Conservation (phyloP, 2,888 invertebrate genomes). For the Drosophila flavopinicola region DNA sequence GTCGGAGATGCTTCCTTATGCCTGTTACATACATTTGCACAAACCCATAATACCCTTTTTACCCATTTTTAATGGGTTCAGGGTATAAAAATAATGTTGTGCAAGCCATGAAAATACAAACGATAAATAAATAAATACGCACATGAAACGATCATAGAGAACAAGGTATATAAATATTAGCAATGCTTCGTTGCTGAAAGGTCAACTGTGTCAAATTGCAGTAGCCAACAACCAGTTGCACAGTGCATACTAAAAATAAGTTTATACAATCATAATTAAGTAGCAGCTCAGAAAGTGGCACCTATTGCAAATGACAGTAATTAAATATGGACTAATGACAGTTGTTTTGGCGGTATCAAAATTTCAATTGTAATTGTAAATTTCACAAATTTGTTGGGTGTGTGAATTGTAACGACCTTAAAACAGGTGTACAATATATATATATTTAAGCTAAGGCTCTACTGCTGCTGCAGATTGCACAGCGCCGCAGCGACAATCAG, state of each 20-base stretch:
- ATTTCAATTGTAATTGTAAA: constrained; percentile 8
- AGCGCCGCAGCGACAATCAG: constrained; percentile 81
- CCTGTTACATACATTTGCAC: too few relatives aligned
- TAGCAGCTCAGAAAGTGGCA: constrained; percentile 8
- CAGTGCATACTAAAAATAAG: constrained; percentile 13
- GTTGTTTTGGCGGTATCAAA: constrained; percentile 11
- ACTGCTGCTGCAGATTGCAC: constrained; percentile 82
- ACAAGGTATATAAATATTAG: constrained; percentile 24
- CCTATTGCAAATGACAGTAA: constrained; percentile 5
- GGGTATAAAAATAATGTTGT: constrained; percentile 1
- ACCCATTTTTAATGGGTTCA: too few relatives aligned
- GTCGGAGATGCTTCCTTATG: too few relatives aligned
- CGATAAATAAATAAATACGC: neutral
- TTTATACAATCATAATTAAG: constrained; percentile 4
- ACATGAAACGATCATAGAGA: constrained; percentile 5
- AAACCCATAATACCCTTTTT: too few relatives aligned
- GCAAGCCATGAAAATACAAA: constrained; percentile 5
- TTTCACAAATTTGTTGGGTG: constrained; percentile 8
- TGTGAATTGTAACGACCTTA: constrained; percentile 33
- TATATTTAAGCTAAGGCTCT: constrained; percentile 7
- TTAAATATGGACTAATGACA: constrained; percentile 3
- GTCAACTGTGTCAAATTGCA: constrained; percentile 25
- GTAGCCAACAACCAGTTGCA: constrained; percentile 29
- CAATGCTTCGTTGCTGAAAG: constrained; percentile 22
- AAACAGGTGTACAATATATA: constrained; percentile 36